These are phyloP conservation scores for Notiomystis cincta DNA, from an alignment of 2,113 vertebrate species.

Conservation along the genomic window DNA sequence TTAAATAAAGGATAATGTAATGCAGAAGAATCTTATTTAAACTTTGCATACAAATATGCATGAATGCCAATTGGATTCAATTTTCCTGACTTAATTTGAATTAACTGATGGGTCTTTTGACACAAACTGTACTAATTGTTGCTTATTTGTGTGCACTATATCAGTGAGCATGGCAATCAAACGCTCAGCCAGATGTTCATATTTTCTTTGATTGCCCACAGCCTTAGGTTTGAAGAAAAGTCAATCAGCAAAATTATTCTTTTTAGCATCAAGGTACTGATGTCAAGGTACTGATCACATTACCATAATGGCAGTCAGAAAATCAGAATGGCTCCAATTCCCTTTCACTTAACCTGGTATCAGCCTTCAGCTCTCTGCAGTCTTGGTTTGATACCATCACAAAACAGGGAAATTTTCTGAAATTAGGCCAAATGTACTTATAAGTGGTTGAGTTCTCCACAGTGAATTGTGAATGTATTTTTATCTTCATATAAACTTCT, in stretches of 20 bases:
- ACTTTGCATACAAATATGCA: constrained; percentile 42
- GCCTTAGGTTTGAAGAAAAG: constrained; percentile 43
- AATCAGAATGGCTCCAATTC: neutral
- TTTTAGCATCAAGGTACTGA: constrained; percentile 60
- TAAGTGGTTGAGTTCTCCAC: neutral
- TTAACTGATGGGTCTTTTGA: constrained; percentile 72
- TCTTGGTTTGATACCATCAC: neutral
- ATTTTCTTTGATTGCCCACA: constrained; percentile 69
- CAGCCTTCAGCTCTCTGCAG: neutral
- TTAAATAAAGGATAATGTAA: constrained; percentile 56
- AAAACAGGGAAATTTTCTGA: neutral
- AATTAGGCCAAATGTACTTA: neutral
- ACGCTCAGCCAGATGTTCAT: constrained; percentile 68
- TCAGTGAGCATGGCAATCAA: constrained; percentile 64
- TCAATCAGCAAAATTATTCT: constrained; percentile 65
- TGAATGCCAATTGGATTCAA: constrained; percentile 65
- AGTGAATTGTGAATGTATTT: neutral
- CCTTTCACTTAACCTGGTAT: neutral
- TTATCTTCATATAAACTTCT: neutral
- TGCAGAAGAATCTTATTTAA: constrained; percentile 60
- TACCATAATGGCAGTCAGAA: constrained; percentile 19
- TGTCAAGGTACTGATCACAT: constrained; percentile 29
- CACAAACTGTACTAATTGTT: constrained; percentile 70
- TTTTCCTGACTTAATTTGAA: constrained; percentile 76
- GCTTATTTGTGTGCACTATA: constrained; percentile 68